Evolutionary conservation across 2,888 invertebrate genomes (phyloP).

Genomic region (Aradus depressus): DNA sequence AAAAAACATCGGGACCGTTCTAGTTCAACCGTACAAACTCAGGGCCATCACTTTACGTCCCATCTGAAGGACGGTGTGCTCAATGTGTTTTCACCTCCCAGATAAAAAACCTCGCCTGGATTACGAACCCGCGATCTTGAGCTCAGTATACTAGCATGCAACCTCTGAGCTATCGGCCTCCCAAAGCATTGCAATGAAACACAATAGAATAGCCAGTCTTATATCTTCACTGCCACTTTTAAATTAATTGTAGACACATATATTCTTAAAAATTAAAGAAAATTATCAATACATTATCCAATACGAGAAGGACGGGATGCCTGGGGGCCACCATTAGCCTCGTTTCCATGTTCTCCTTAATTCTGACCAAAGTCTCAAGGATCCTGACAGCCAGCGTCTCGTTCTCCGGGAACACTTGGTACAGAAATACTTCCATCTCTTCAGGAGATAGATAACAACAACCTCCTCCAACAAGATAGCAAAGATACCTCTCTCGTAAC

Average conservation of each 20-base stretch:
- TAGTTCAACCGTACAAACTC: too few relatives aligned
- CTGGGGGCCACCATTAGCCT: slow-evolving; percentile 41
- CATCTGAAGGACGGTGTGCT: too few relatives aligned
- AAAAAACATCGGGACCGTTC: too few relatives aligned
- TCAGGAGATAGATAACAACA: slow-evolving; percentile 35
- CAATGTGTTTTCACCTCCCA: too few relatives aligned
- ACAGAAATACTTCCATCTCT: slow-evolving; percentile 39
- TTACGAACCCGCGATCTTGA: too few relatives aligned
- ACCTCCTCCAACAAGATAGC: slow-evolving; percentile 39
- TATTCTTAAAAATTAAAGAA: neutral
- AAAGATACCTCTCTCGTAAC: slow-evolving; percentile 36
- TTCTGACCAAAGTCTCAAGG: slow-evolving; percentile 4
- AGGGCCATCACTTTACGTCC: too few relatives aligned
- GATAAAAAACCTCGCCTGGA: too few relatives aligned
- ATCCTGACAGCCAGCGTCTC: slow-evolving; percentile 7
- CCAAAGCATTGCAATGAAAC: too few relatives aligned
- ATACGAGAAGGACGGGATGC: slow-evolving; percentile 51
- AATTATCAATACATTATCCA: slow-evolving; percentile 50
- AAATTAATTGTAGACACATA: neutral
- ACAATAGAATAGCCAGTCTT: too few relatives aligned
- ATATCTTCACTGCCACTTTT: too few relatives aligned
- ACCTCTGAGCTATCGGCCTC: too few relatives aligned
- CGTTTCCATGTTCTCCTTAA: slow-evolving; percentile 16
- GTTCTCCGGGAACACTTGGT: slow-evolving; percentile 35
- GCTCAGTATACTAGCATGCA: too few relatives aligned